These are phyloP conservation scores for Megalops cyprinoides DNA, from an alignment of 2,797 vertebrate species.

Conservation along the genomic window DNA sequence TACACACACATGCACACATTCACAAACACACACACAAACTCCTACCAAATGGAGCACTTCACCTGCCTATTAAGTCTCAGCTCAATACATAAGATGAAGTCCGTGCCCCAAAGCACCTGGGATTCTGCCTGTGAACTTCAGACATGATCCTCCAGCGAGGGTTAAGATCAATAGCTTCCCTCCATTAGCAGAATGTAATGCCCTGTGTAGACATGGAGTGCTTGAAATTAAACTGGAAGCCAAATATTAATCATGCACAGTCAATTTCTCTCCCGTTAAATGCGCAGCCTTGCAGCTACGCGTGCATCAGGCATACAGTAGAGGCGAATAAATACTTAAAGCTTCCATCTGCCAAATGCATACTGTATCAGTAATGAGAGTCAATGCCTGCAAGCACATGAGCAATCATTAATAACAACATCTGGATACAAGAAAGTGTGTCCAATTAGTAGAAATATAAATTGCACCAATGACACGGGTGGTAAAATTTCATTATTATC, in stretches of 20 bases:
- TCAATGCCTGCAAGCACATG: conserved; percentile 21
- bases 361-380: conserved; percentile 22
- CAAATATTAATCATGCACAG: conserved; percentile 7
- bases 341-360: conserved; percentile 1
- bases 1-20: conserved; percentile 19
- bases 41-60: no score
- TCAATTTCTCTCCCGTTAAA: conserved; percentile 28
- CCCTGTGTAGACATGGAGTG: not conserved
- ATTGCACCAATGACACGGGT: conserved; percentile 28
- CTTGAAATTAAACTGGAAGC: not conserved
- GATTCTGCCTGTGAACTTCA: no score
- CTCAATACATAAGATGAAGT: not conserved
- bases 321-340: conserved; percentile 21
- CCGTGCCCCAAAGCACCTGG: not conserved
- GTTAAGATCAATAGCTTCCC: not conserved
- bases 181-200: not conserved
- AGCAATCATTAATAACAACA: conserved; percentile 27
- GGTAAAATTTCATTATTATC: conserved; percentile 29
- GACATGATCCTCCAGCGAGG: not conserved
- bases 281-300: conserved; percentile 25
- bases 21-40: no score
- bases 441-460: conserved; percentile 34
- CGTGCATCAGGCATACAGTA: conserved; percentile 17
- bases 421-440: conserved; percentile 13
- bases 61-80: no score